phyloP scores from a whole-genome alignment of 2,888 invertebrate genomes.

The Elegia similella region DNA sequence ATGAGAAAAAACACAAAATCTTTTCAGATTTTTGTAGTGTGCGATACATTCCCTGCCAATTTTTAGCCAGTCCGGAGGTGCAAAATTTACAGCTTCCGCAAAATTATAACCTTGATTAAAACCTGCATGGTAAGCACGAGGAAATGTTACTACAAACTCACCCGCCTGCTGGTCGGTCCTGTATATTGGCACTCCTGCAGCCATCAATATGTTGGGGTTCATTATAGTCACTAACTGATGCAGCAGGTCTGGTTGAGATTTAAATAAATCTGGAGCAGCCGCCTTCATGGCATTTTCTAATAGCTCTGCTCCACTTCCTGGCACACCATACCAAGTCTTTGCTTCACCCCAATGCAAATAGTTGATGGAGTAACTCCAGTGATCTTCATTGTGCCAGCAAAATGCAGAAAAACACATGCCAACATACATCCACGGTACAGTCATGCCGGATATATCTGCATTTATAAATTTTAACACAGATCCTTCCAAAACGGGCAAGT shows the following conservation, averaged over 20 bases:
- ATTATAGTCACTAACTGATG: conserved; percentile 90
- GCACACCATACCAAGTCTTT: conserved; percentile 92
- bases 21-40: conserved; percentile 85
- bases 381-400: conserved; percentile 93
- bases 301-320: conserved; percentile 85
- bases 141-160: conserved; percentile 91
- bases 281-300: conserved; percentile 87
- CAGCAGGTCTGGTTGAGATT: conserved; percentile 87
- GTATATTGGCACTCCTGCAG: conserved; percentile 82
- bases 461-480: conserved; percentile 88
- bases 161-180: conserved; percentile 88
- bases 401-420: conserved; percentile 93
- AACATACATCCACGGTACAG: conserved; percentile 91
- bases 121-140: conserved; percentile 90
- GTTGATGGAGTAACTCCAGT: conserved; percentile 92
- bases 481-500: conserved; percentile 86
- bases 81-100: conserved; percentile 93
- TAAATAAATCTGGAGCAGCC: conserved; percentile 88
- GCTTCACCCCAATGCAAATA: conserved; percentile 92
- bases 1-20: conserved; percentile 90
- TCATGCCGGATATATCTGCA: conserved; percentile 88
- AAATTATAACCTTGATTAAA: conserved; percentile 92
- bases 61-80: conserved; percentile 89
- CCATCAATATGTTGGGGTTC: conserved; percentile 87
- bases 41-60: conserved; percentile 86